These are phyloP conservation scores for Spermophilus dauricus DNA, from an alignment of 2,113 vertebrate species.

Conservation along the genomic window DNA sequence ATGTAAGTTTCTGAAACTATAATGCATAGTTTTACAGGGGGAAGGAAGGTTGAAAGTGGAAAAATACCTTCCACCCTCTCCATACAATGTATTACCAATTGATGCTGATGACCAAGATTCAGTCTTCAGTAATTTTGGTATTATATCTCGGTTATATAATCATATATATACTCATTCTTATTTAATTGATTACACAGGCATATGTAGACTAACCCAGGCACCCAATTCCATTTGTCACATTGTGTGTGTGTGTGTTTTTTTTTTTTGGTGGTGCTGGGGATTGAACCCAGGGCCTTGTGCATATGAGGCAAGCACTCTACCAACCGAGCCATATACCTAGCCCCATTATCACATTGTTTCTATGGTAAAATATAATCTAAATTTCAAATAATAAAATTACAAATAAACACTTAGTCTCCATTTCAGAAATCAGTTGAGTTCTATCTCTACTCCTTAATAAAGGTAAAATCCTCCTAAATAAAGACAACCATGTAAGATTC, in stretches of 20 bases:
- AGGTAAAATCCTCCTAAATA: conserved; percentile 7
- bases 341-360: conserved; percentile 21
- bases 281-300: too few species aligned
- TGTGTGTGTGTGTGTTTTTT: background rate
- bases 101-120: background rate
- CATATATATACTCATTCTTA: too few species aligned
- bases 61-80: background rate
- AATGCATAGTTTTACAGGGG: background rate
- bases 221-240: background rate
- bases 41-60: background rate
- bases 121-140: background rate
- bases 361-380: background rate
- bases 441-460: background rate
- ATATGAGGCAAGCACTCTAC: too few species aligned
- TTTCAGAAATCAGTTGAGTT: too few species aligned
- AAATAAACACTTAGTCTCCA: background rate
- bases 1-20: conserved; percentile 34
- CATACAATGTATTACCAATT: background rate
- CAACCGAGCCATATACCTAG: too few species aligned
- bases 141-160: background rate
- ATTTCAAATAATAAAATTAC: conserved; percentile 50
- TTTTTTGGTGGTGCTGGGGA: too few species aligned
- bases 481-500: background rate
- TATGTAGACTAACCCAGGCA: background rate
- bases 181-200: background rate